Evolutionary conservation across 2,113 vertebrate species (phyloP), one percentile per base, ranked within the genome.

Genomic region (Oncorhynchus kisutch): DNA sequence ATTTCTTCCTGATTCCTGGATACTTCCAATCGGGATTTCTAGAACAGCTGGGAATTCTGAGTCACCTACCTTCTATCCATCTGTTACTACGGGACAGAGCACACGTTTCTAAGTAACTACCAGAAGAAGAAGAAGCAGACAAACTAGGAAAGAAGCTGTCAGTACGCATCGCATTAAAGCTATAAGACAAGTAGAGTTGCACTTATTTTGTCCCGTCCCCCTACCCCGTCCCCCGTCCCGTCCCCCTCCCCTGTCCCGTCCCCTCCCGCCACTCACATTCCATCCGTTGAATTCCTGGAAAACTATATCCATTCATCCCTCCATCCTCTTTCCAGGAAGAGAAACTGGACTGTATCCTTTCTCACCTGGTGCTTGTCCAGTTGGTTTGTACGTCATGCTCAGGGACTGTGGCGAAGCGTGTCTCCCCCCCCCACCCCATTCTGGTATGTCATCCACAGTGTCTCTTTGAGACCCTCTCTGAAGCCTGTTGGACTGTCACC

Each of bases 241-340:
- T 3, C 27, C 27, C 27, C n/a, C n/a, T n/a, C n/a, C n/a, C n/a
- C 27, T 1, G 25, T 27, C 27, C 25, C 25, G 25, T 25, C 25
- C 71, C n/a, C 69, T 0, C 65, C 73, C 67, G 18, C 54, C 31
- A 59, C 67, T 77, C 34, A 48, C 60, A 76, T 84, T 79, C 70
- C 70, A 18, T 69, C 60, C 1, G 12, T 67, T 54, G 13, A 25
- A 57, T 67, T 48, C 54, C 22, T 69, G 62, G 65, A 76, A 84
- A 60, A 45, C 9, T 11, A 3, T 3, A 74, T 72, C 72, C 72
- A 0, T 39, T 76, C 70, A 48, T n/a, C 20, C 0, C 68, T 57
- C 76, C 70, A 24, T n/a, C 16, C 0, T 60, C 59, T 8, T 64
- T 8, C 59, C 59, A 12, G 22, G n/a, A 64, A 25, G 22, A 64